These are phyloP conservation scores for Danionella cerebrum DNA, from an alignment of 2,113 vertebrate species.

Conservation along the genomic window DNA sequence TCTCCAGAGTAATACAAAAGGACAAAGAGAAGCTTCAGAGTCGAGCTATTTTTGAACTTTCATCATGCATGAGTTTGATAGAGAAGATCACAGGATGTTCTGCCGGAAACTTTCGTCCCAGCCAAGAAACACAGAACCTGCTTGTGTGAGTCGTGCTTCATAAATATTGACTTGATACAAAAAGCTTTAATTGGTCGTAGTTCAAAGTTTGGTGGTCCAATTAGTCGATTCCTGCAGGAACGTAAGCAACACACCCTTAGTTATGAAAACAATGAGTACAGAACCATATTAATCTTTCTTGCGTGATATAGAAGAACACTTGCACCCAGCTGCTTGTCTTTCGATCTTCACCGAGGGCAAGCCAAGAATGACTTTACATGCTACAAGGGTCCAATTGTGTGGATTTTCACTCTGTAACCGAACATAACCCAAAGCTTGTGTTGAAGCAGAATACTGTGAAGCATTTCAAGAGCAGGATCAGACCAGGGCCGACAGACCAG, in stretches of 20 bases:
- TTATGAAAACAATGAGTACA: constrained; percentile 24
- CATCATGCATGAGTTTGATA: not conserved
- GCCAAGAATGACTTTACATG: constrained; percentile 22
- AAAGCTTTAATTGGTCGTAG: not conserved
- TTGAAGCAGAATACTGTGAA: not conserved
- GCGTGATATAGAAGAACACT: constrained; percentile 12
- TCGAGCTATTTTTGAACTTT: not conserved
- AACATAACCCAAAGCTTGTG: constrained; percentile 10
- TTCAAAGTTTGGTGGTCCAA: constrained; percentile 16
- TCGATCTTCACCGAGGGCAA: constrained; percentile 22
- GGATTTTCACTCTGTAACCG: not conserved
- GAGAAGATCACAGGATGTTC: not conserved
- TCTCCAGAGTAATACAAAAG: not conserved
- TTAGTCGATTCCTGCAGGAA: constrained; percentile 27
- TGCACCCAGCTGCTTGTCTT: constrained; percentile 32
- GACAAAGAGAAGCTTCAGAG: not conserved
- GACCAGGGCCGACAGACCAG: not conserved
- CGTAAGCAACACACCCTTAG: constrained; percentile 1
- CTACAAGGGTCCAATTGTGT: constrained; percentile 34
- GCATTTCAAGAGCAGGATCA: not conserved
- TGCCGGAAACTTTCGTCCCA: not conserved
- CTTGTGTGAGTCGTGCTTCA: not conserved
- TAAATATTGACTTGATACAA: not conserved
- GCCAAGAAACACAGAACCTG: not conserved
- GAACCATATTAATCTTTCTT: constrained; percentile 34